phyloP scores from a whole-genome alignment of 2,113 vertebrate species.

The Cathartes aura region DNA sequence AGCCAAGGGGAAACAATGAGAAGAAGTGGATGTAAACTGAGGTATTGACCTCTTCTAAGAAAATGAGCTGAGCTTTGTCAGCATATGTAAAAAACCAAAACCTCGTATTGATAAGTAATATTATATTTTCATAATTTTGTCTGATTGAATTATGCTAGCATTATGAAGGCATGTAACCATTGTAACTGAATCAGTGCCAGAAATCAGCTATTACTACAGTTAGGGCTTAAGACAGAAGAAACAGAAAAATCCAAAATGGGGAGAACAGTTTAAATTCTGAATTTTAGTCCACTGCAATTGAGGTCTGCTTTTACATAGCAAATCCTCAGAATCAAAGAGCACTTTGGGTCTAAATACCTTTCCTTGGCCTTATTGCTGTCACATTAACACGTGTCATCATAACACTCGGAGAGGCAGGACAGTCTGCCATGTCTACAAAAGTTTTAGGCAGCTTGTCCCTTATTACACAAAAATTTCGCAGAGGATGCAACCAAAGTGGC shows the following conservation, averaged over 20 bases:
- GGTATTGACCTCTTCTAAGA: not conserved
- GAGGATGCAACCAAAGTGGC: not conserved
- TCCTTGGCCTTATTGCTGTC: not conserved
- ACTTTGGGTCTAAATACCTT: not conserved
- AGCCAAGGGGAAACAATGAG: not conserved
- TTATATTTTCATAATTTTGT: slow-evolving; percentile 1
- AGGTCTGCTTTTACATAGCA: not conserved
- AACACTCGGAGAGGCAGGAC: not conserved
- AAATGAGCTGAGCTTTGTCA: not conserved
- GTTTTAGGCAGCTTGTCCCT: not conserved
- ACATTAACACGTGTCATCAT: rapidly evolving
- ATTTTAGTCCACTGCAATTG: not conserved
- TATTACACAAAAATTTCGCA: not conserved
- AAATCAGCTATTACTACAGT: not conserved
- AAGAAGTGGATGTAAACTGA: not conserved
- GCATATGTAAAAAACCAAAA: not conserved
- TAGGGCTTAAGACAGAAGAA: not conserved
- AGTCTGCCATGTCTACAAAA: not conserved
- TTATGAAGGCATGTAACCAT: not conserved
- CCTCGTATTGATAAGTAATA: not conserved
- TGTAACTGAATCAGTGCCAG: not conserved
- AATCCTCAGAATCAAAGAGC: not conserved
- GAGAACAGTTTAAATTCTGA: not conserved
- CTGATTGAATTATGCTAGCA: not conserved
- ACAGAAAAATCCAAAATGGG: not conserved